phyloP scores from a whole-genome alignment of 2,113 vertebrate genomes.

The Polyodon spathula region DNA sequence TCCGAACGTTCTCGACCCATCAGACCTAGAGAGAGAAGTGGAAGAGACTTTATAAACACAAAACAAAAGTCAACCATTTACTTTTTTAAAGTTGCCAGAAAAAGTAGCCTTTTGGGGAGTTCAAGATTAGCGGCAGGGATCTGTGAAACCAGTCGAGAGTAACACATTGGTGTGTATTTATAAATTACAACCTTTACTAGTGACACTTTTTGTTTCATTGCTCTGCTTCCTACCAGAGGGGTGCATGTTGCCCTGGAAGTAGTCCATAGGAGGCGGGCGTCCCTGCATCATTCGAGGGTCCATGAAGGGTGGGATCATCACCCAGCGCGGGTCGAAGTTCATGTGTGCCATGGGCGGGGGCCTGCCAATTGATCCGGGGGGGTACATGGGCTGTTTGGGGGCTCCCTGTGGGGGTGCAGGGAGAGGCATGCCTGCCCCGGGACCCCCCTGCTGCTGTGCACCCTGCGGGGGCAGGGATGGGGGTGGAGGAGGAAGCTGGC shows the following conservation, averaged over 20 bases:
- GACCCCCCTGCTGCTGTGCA: slow-evolving; percentile 33
- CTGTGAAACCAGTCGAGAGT: no score
- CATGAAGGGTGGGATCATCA: slow-evolving; percentile 85
- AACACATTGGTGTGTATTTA: no score
- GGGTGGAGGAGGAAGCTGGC: slow-evolving; percentile 52
- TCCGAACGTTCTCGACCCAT: slow-evolving; percentile 82
- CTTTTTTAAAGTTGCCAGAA: no score
- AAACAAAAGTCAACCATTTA: no score
- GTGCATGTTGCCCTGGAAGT: slow-evolving; percentile 74
- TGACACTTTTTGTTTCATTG: no score
- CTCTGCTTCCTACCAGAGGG: slow-evolving; percentile 63
- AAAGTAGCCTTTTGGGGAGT: no score
- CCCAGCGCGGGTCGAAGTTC: slow-evolving; percentile 90
- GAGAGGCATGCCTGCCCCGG: slow-evolving; percentile 4
- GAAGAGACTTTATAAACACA: not conserved
- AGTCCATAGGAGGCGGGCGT: slow-evolving; percentile 76
- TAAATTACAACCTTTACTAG: no score
- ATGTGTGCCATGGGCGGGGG: slow-evolving; percentile 71
- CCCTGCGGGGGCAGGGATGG: slow-evolving; percentile 48
- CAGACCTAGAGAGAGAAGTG: slow-evolving; percentile 49
- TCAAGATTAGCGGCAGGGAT: no score
- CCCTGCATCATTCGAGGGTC: slow-evolving; percentile 84
- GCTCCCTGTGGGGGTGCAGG: slow-evolving; percentile 44
- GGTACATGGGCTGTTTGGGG: slow-evolving; percentile 60
- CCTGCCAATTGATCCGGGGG: slow-evolving; percentile 68